Evolutionary conservation across 2,797 vertebrate genomes (phyloP).

Genomic region (Mus spretus): DNA sequence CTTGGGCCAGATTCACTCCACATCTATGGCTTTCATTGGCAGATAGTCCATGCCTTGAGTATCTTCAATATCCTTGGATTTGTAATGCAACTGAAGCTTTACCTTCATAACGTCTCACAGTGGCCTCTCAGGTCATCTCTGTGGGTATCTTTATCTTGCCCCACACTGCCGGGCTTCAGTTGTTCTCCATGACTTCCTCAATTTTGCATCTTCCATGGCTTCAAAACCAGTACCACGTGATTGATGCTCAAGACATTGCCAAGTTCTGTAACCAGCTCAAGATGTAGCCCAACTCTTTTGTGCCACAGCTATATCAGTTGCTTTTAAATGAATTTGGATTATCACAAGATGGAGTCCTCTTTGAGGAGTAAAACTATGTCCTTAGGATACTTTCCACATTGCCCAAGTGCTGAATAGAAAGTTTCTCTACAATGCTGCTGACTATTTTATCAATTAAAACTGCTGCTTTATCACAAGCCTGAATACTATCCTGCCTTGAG

Average conservation of each 20-base stretch:
- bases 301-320: not conserved
- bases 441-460: not conserved
- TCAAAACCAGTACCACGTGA: not conserved
- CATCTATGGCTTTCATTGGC: not conserved
- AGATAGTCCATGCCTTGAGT: not conserved
- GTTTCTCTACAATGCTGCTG: not conserved
- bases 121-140: not conserved
- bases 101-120: not conserved
- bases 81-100: not conserved
- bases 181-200: not conserved
- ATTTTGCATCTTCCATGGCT: not conserved
- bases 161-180: not conserved
- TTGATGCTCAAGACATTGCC: not conserved
- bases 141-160: not conserved
- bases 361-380: not conserved
- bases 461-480: not conserved
- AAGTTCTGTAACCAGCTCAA: not conserved
- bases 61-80: not conserved
- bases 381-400: not conserved
- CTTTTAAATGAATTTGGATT: not conserved
- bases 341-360: not conserved
- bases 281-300: not conserved
- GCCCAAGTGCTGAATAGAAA: not conserved
- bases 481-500: not conserved
- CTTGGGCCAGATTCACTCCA: not conserved